Conservation (phyloP, 2,888 invertebrate genomes). For the Mesoligia furuncula region DNA sequence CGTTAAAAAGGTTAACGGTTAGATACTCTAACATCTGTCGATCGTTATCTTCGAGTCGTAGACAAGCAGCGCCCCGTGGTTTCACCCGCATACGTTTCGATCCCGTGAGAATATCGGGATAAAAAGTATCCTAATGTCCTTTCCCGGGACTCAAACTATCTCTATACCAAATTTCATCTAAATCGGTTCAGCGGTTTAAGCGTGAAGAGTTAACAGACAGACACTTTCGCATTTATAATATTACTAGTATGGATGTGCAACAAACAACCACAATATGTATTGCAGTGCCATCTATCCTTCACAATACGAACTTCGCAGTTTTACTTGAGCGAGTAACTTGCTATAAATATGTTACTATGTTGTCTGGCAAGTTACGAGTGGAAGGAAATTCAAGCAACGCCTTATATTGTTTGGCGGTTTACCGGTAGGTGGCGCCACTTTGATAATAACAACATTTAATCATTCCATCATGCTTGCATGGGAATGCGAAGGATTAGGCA, state of each 20-base stretch:
- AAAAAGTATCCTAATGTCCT: too few relatives aligned
- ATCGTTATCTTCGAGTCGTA: too few relatives aligned
- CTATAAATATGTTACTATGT: not conserved
- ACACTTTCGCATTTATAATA: too few relatives aligned
- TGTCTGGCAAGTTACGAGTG: constrained; percentile 5
- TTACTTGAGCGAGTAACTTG: constrained; percentile 6
- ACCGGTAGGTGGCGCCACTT: constrained; percentile 18
- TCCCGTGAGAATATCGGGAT: too few relatives aligned
- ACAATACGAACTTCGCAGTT: constrained; percentile 11
- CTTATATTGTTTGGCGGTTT: not conserved
- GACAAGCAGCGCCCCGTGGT: too few relatives aligned
- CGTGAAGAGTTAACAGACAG: too few relatives aligned
- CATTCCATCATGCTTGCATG: not conserved
- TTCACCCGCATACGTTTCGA: too few relatives aligned
- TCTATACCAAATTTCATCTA: too few relatives aligned
- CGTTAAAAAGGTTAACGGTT: too few relatives aligned
- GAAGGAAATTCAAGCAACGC: not conserved
- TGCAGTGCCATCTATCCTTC: constrained; percentile 31
- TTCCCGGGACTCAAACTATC: too few relatives aligned
- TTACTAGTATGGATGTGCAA: not conserved
- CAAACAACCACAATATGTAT: not conserved
- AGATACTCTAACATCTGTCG: too few relatives aligned
- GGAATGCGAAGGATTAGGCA: not conserved
- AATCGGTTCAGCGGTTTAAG: too few relatives aligned
- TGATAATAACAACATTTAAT: not conserved